Evolutionary conservation across 2,113 vertebrate genomes (phyloP).

Genomic region (Cebus imitator): DNA sequence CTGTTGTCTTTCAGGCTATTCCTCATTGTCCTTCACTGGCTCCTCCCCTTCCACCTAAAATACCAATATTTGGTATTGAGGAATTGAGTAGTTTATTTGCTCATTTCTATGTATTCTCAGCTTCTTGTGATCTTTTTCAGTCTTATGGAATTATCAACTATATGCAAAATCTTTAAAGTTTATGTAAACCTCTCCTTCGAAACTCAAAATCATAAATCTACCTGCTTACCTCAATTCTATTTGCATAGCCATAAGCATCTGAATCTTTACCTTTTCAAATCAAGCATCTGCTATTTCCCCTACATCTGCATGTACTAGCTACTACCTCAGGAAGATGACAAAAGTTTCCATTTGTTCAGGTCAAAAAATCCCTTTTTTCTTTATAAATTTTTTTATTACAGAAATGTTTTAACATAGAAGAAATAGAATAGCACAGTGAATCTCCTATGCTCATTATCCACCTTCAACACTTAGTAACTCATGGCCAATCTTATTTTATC

Average conservation of each 20-base stretch:
- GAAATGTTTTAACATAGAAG: background rate
- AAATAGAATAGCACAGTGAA: background rate
- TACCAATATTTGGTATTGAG: background rate
- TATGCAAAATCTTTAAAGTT: background rate
- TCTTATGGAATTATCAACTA: background rate
- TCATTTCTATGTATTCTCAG: background rate
- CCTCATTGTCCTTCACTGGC: background rate
- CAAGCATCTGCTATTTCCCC: background rate
- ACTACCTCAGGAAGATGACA: background rate
- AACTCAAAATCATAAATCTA: background rate
- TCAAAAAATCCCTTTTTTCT: background rate
- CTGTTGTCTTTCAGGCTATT: background rate
- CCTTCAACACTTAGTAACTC: background rate
- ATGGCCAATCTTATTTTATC: background rate
- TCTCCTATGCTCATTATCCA: background rate
- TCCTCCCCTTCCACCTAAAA: background rate
- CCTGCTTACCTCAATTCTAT: background rate
- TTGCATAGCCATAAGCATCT: background rate
- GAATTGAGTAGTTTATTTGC: background rate
- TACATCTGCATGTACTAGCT: background rate
- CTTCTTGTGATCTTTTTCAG: background rate
- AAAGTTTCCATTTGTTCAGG: background rate
- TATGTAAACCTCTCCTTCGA: background rate
- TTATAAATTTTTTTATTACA: conserved; percentile 17
- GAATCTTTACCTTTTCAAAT: background rate